Evolutionary conservation across 1,140 invertebrate species (phyloP), one percentile per base, ranked within the genome.

Genomic region (Mya arenaria): DNA sequence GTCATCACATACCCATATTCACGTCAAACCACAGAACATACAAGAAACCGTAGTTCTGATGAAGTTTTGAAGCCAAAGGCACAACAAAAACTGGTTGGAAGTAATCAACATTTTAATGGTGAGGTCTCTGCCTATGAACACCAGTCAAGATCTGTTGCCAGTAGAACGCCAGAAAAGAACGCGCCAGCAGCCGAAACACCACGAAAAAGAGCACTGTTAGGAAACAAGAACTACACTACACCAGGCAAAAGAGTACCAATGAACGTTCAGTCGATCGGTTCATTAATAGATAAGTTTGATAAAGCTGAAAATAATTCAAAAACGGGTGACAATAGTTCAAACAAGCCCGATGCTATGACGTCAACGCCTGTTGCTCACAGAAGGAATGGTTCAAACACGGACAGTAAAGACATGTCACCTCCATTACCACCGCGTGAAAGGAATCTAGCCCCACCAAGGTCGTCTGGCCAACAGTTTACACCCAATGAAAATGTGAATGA

Each of bases 251-350:
- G 75, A 41, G 66, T 37, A 23, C 66, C 78, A 34, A 71, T 63
- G 37, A 81, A 81, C 72, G 78, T 63, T 3, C 66, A 71, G 23
- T 72, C 78, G 3, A 63, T 81, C 3, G 56, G 56, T 6, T 81
- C 78, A 23, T 41, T 81, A 13, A 81, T 81, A 19, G 78, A 81
- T 39, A 81, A 72, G 58, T 81, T 81, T 72, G 68, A 81, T 60
- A 72, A 81, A 23, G 41, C 68, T 28, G 37, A 62, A 17, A 44
- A 69, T 28, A 30, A 25, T 23, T 8, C 52, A n/a, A 58, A 71
- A 8, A 17, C 5, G 17, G 48, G 52, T 1, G 19, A 60, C 4
- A n/a, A 32, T 37, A n/a, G 44, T 17, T 8, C 34, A 30, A 19
- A 13, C 25, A 69, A 56, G 32, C 36, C 65, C 0, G 36, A 30